Base-by-base conservation (phyloP, 1,140 invertebrate genomes). In the Diorhabda carinulata region DNA sequence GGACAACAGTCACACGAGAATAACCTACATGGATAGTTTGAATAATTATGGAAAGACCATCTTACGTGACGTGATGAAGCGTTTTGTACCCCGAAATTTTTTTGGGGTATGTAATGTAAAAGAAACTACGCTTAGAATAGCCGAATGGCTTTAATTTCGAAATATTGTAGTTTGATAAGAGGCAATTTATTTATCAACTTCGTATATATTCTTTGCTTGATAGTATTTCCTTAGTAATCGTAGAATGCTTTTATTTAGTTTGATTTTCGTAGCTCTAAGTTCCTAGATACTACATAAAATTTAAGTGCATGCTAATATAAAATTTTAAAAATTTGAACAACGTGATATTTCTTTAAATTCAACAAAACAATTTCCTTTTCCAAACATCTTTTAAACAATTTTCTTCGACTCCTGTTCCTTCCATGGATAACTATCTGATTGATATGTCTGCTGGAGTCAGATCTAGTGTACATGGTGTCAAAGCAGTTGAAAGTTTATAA, bases 21-120 rank as follows among this genome's bases (percentile, higher is more conserved):
- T 25, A 1, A 25, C 2, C 25, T 25, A 25, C 25, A 77, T 77
- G 76, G 76, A 77, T 67, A 73, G 73, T 41, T 69, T 77, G 57
- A 76, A 75, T 25, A 25, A 25, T 73, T 77, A 77, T 76, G 76
- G 76, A 67, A 77, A 77, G 68, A 76, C 76, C 45, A 63, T 77
- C 57, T 66, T 77, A 58, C 76, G 74, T 74, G 74, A 77, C 66
- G 68, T 77, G 73, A 76, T 77, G 74, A 74, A 73, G 60, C 76
- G 76, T 61, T 73, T 77, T 52, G 72, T 77, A 61, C 76, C 76
- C 72, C 69, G 72, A 64, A 68, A 76, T 72, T 72, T 76, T 42
- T 75, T 75, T 70, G 74, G 76, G 76, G 76, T 77, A 77, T 58
- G 75, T 76, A 73, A 40, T 44, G 41, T 25, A 25, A 8, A 43